A percentile compares a stretch with the other conserved stretches of the same genome.
These are phyloP conservation scores for Troides helena DNA, from an alignment of 2,888 invertebrate species.

Conservation along the genomic window DNA sequence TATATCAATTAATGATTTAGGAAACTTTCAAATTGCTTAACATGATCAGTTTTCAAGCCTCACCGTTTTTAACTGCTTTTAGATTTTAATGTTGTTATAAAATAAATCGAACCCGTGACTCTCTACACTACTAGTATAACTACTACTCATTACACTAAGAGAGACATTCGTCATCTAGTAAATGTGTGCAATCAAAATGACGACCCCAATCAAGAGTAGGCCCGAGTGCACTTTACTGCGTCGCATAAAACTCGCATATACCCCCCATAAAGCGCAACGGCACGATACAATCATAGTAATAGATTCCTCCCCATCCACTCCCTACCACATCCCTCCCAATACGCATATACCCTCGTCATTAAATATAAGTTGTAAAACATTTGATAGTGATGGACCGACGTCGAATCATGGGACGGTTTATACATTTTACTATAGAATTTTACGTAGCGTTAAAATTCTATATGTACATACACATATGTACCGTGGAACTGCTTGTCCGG, in stretches of 20 bases:
- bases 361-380: conserved; percentile 22
- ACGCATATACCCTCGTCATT: conserved; percentile 5
- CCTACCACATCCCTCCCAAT: conserved; percentile 6
- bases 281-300: conserved; percentile 25
- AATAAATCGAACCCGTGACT: too few relatives aligned
- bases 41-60: too few relatives aligned
- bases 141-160: too few relatives aligned
- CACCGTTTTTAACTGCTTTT: too few relatives aligned
- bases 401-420: not conserved
- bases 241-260: conserved; percentile 23
- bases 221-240: conserved; percentile 26
- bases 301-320: conserved; percentile 7
- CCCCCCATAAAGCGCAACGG: conserved; percentile 21
- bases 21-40: too few relatives aligned
- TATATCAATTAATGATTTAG: too few relatives aligned
- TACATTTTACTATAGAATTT: not conserved
- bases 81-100: too few relatives aligned
- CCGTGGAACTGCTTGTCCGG: too few relatives aligned
- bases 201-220: conserved; percentile 20
- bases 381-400: conserved; percentile 14
- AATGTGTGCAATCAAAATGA: conserved; percentile 10
- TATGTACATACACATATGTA: too few relatives aligned
- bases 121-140: too few relatives aligned
- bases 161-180: too few relatives aligned
- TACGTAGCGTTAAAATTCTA: not conserved